phyloP scores from a whole-genome alignment of 2,888 invertebrate species.

The Tachina fera region DNA sequence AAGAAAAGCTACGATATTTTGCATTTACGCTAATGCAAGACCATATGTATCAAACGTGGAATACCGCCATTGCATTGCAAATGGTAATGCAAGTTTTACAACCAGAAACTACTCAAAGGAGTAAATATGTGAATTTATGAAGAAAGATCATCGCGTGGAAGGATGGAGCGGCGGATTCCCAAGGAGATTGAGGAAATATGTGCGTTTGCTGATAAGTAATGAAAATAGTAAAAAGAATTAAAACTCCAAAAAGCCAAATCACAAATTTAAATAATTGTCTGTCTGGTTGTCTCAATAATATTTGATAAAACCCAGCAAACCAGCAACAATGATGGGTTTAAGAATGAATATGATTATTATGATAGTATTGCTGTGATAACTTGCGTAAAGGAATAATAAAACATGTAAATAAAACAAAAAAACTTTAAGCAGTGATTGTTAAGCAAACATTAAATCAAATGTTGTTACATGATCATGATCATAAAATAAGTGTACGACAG shows the following conservation, averaged over 20 bases:
- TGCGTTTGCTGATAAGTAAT: constrained; percentile 39
- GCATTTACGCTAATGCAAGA: too few relatives aligned
- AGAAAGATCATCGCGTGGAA: too few relatives aligned
- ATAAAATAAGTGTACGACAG: constrained; percentile 37
- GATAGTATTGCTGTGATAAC: constrained; percentile 42
- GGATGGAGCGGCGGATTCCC: neutral
- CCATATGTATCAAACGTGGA: too few relatives aligned
- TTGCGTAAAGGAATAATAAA: constrained; percentile 31
- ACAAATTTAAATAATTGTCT: constrained; percentile 65
- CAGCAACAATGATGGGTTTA: constrained; percentile 25
- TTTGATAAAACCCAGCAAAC: constrained; percentile 29
- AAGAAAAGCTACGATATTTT: too few relatives aligned
- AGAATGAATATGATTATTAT: constrained; percentile 42
- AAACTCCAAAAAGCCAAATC: constrained; percentile 34
- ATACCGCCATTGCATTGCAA: too few relatives aligned
- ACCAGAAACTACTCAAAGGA: too few relatives aligned
- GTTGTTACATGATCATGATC: constrained; percentile 57
- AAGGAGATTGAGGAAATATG: constrained; percentile 45
- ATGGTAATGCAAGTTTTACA: too few relatives aligned
- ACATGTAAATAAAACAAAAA: neutral
- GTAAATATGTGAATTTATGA: too few relatives aligned
- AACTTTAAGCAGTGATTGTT: constrained; percentile 28
- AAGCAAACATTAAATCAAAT: constrained; percentile 68
- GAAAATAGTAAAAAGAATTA: neutral
- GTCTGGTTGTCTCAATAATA: constrained; percentile 14